These are phyloP conservation scores for Tokudaia tokunoshimensis DNA, from an alignment of 2,797 vertebrate genomes.

Conservation along the genomic window DNA sequence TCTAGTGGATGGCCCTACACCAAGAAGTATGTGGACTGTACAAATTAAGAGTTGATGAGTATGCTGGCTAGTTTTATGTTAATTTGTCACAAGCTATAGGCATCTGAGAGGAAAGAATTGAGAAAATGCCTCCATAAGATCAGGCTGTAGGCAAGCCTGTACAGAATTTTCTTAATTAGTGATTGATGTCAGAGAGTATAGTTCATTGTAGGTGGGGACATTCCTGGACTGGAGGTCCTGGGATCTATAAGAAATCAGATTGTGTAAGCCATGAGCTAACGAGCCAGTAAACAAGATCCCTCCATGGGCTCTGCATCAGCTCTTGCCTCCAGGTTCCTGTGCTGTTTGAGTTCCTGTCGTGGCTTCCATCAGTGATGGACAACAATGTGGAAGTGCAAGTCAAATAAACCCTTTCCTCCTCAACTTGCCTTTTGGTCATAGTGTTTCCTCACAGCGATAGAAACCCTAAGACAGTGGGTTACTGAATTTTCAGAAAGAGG, in stretches of 20 bases:
- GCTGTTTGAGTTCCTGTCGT: neutral
- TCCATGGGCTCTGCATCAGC: neutral
- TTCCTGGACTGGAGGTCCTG: too few species aligned
- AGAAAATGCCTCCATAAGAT: neutral
- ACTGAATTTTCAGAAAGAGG: neutral
- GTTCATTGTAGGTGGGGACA: neutral
- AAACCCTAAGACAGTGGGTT: neutral
- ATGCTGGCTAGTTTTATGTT: neutral
- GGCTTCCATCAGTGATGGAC: neutral
- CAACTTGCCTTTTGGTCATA: neutral
- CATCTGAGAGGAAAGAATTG: neutral
- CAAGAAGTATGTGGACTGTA: neutral
- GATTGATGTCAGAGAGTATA: neutral
- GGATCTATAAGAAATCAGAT: neutral
- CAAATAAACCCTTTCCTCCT: neutral
- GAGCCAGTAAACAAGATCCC: neutral
- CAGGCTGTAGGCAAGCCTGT: neutral
- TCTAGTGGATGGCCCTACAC: neutral
- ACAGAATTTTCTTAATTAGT: neutral
- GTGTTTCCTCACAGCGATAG: neutral
- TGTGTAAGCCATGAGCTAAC: neutral
- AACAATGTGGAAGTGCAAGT: neutral
- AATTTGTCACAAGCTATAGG: neutral
- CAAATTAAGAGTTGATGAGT: neutral
- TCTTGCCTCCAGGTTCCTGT: neutral